These are phyloP conservation scores for Fundulus diaphanus DNA, from an alignment of 2,797 vertebrate species.

Conservation along the genomic window DNA sequence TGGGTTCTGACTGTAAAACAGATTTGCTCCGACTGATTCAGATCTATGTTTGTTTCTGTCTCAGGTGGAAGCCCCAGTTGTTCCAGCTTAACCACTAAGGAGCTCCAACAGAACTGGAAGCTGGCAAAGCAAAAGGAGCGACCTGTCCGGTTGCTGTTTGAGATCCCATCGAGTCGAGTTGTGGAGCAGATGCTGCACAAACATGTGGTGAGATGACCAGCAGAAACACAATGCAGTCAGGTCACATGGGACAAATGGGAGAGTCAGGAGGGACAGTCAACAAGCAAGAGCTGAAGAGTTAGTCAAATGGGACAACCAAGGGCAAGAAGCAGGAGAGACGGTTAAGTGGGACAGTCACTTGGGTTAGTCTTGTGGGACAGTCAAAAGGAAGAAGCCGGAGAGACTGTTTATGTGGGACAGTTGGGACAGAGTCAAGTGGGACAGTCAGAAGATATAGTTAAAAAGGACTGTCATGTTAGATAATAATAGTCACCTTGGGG, in stretches of 20 bases:
- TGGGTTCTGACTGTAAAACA: neutral
- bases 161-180: constrained; percentile 84
- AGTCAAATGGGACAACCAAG: no score
- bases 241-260: neutral
- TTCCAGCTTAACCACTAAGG: constrained; percentile 87
- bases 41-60: constrained; percentile 1
- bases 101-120: constrained; percentile 90
- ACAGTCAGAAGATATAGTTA: no score
- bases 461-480: no score
- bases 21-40: neutral
- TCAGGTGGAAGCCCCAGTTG: constrained; percentile 68
- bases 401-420: no score
- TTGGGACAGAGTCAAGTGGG: no score
- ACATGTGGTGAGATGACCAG: constrained; percentile 87
- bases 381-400: no score
- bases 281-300: no score
- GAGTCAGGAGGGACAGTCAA: neutral
- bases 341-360: no score
- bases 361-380: no score
- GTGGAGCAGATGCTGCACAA: constrained; percentile 79
- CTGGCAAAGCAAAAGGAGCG: constrained; percentile 79
- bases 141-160: constrained; percentile 86
- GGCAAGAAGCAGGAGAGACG: no score
- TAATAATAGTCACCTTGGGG: no score
- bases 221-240: neutral